These are phyloP conservation scores for Diarsia brunnea DNA, from an alignment of 2,888 invertebrate species.

Conservation along the genomic window DNA sequence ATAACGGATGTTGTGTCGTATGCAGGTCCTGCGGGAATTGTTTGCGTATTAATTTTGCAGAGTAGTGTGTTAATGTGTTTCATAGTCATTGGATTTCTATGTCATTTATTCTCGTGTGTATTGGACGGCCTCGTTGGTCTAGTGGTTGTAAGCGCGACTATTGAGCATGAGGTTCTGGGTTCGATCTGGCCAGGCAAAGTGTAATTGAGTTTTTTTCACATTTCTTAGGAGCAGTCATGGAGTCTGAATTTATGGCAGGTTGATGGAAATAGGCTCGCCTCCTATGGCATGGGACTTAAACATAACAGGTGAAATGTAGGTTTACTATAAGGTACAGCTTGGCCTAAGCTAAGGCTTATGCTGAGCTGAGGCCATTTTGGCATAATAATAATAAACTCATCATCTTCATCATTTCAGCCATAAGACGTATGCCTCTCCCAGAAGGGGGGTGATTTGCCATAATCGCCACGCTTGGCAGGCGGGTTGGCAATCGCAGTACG, in stretches of 20 bases:
- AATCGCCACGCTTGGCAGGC: too few species aligned
- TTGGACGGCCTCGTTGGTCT: too few species aligned
- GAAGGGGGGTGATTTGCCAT: too few species aligned
- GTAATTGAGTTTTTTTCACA: background rate
- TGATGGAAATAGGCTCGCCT: background rate
- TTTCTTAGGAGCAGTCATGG: background rate
- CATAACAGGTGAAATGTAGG: background rate
- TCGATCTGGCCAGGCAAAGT: background rate
- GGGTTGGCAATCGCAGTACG: too few species aligned
- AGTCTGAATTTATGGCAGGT: background rate
- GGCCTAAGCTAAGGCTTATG: too few species aligned
- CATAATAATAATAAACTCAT: too few species aligned
- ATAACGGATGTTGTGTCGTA: constrained; percentile 1
- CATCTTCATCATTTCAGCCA: too few species aligned
- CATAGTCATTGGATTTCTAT: constrained; percentile 2
- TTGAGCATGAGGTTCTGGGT: background rate
- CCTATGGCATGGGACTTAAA: background rate
- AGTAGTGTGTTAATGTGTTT: constrained; percentile 37
- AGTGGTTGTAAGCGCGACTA: background rate
- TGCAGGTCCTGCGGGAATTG: constrained; percentile 22
- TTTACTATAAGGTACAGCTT: background rate
- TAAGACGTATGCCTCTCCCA: too few species aligned
- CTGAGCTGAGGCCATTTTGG: too few species aligned
- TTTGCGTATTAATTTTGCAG: constrained; percentile 40
- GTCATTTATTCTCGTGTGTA: background rate